Evolutionary conservation across 2,113 vertebrate species (phyloP), one percentile per base, ranked within the genome.

Genomic region (Ochotona princeps): DNA sequence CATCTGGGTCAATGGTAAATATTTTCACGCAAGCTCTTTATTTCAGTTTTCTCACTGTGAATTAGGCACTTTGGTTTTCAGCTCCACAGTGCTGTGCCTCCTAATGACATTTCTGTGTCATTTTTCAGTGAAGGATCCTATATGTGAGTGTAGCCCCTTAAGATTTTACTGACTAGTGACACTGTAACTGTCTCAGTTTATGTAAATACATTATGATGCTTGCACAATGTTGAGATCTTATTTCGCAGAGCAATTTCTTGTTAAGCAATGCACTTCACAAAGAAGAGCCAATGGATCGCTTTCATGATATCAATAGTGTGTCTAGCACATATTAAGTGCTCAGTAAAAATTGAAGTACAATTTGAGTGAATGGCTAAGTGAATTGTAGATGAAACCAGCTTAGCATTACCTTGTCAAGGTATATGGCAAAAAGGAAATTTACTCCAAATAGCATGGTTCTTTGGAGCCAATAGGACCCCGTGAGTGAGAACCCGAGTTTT

Each of bases 31-130:
- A 26, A 60, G 70, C n/a, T 44, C 12, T 92, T 65, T 86, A 18
- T 80, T 94, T 75, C 51, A 26, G 67, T 49, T 91, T 92, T 75
- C 35, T 91, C 47, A 89, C 20, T 75, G 26, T 69, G 74, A 81
- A 75, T 49, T 63, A 15, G 70, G 44, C 8, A 66, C 18, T 15
- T 5, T 21, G 28, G 54, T 83, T 92, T 95, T 83, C 32, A 86
- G 60, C 60, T 61, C 63, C 38, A 47, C 18, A 54, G 44, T 83
- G n/a, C 23, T 38, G n/a, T 67, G 79, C 44, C 28, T 14, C 47
- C 17, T 26, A 35, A 30, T 32, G 54, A 23, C 21, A 54, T 54
- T 74, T 54, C 5, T 66, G 17, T 67, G 54, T 57, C 54, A 57
- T 18, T 57, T 44, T 57, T 57, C 54, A 57, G 18, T 57, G 54